These are phyloP conservation scores for Thalassophryne amazonica DNA, from an alignment of 2,797 vertebrate species.

Conservation along the genomic window DNA sequence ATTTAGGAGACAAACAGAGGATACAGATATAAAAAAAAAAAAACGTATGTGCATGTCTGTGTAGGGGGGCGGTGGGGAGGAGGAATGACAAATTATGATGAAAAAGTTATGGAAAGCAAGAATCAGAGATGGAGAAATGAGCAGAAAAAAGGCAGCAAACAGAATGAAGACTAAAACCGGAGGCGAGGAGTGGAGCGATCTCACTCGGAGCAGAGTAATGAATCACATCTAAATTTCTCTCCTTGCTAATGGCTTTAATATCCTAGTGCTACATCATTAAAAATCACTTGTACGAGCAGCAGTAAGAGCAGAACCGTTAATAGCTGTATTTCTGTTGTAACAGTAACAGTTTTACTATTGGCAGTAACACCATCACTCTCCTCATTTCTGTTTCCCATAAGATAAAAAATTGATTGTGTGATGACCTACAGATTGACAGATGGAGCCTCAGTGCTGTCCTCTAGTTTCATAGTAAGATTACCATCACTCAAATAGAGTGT, in stretches of 20 bases:
- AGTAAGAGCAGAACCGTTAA: background rate
- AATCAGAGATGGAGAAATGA: conserved; percentile 17
- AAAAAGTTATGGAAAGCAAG: conserved; percentile 32
- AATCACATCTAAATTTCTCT: conserved; percentile 54
- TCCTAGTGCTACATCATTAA: conserved; percentile 57
- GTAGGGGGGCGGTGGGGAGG: background rate
- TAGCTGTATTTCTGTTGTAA: no score
- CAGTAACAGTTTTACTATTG: no score
- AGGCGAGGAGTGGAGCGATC: conserved; percentile 24
- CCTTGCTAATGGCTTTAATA: conserved; percentile 53
- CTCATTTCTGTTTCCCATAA: no score
- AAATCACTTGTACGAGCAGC: conserved; percentile 18
- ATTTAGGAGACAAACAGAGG: conserved; percentile 51
- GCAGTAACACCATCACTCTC: no score
- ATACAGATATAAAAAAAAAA: conserved; percentile 26
- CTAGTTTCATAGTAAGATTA: no score
- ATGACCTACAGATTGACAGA: no score
- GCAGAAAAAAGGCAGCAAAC: conserved; percentile 14
- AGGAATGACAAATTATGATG: conserved; percentile 34
- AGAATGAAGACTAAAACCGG: conserved; percentile 27
- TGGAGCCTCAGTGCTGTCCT: no score
- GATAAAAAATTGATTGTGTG: no score
- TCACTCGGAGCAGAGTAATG: conserved; percentile 53
- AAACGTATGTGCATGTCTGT: conserved; percentile 38
- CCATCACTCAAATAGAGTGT: no score